Percentiles rank a stretch among this genome's conserved stretches.
Evolutionary conservation across 1,140 invertebrate species (phyloP).

Genomic region (Pseudobourletiella spinata): DNA sequence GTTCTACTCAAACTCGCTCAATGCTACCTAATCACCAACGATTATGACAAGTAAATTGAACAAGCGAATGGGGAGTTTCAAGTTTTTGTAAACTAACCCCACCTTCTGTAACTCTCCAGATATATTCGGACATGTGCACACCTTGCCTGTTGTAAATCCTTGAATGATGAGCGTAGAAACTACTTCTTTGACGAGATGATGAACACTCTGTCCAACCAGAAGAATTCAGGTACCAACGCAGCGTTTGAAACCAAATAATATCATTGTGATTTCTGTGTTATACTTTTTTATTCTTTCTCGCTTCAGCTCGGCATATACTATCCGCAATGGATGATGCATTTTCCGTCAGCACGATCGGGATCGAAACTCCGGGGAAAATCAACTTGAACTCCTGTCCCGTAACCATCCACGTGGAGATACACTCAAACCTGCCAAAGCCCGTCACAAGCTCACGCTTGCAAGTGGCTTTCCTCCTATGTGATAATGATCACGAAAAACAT

Average conservation of each 20-base stretch:
- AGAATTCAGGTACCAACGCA: slow-evolving; percentile 19
- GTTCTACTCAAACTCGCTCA: slow-evolving; percentile 73
- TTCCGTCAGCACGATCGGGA: slow-evolving; percentile 26
- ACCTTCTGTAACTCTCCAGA: slow-evolving; percentile 6
- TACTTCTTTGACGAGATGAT: slow-evolving; percentile 43
- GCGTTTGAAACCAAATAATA: too few relatives aligned
- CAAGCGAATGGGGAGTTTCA: background rate
- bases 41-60: slow-evolving; percentile 47
- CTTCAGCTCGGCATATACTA: slow-evolving; percentile 18
- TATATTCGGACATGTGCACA: slow-evolving; percentile 52
- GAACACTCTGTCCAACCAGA: slow-evolving; percentile 38
- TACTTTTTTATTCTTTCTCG: too few relatives aligned
- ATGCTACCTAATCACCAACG: slow-evolving; percentile 69
- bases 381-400: slow-evolving; percentile 33
- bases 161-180: slow-evolving; percentile 45
- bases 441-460: slow-evolving; percentile 18
- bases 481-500: slow-evolving; percentile 21
- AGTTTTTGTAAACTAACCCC: background rate
- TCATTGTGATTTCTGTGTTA: too few relatives aligned
- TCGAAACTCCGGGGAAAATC: slow-evolving; percentile 35
- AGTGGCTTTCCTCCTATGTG: slow-evolving; percentile 24
- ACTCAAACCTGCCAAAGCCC: slow-evolving; percentile 33
- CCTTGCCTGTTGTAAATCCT: slow-evolving; percentile 55
- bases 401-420: slow-evolving; percentile 25
- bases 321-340: slow-evolving; percentile 33